These are phyloP conservation scores for Podarcis lilfordi DNA, from an alignment of 2,797 vertebrate genomes.

Conservation along the genomic window DNA sequence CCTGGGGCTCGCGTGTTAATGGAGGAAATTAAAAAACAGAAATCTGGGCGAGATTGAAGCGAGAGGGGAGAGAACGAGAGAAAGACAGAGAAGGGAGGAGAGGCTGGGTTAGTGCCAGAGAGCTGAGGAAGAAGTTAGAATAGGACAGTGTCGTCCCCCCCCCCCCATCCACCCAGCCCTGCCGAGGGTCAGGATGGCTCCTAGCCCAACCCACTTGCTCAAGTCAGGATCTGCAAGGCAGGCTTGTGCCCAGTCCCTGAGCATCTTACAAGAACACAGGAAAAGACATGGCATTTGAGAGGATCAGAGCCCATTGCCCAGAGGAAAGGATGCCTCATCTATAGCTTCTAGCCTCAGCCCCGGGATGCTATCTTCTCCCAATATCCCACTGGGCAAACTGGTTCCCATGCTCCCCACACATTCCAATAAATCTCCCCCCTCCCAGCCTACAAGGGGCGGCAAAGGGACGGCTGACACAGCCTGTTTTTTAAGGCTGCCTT, in stretches of 20 bases:
- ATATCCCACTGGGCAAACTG: too few relatives aligned
- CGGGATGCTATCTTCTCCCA: not conserved
- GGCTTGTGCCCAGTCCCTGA: not conserved
- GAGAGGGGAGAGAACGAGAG: constrained; percentile 73
- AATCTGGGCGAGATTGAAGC: constrained; percentile 81
- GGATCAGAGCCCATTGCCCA: not conserved
- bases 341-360: not conserved
- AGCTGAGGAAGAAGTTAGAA: constrained; percentile 61
- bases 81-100: constrained; percentile 72
- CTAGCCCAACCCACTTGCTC: not conserved
- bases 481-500: not conserved
- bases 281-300: not conserved
- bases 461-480: not conserved
- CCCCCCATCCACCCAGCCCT: constrained; percentile 28
- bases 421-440: not conserved
- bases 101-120: constrained; percentile 75
- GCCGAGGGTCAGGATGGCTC: not conserved
- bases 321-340: not conserved
- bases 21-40: constrained; percentile 92
- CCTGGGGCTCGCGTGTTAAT: constrained; percentile 81
- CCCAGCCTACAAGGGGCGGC: not conserved
- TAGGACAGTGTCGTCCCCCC: constrained; percentile 20
- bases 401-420: not conserved
- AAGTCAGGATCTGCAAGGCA: not conserved
- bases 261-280: not conserved